Evolutionary conservation across 2,797 vertebrate species (phyloP).

Genomic region (Dallia pectoralis): DNA sequence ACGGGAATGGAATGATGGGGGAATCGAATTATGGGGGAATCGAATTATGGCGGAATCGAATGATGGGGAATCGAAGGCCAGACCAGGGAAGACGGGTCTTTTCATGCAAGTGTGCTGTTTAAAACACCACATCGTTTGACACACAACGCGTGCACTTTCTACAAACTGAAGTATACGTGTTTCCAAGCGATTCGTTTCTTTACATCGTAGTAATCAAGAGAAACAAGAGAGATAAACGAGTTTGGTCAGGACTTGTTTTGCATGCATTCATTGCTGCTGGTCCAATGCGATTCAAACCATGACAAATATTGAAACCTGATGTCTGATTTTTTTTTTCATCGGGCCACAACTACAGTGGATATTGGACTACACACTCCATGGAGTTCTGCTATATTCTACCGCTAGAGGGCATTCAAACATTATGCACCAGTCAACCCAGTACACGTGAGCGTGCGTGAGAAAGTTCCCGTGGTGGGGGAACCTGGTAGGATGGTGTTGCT

Average conservation of each 20-base stretch:
- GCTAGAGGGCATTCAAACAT: conserved; percentile 61
- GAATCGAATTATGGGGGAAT: no score
- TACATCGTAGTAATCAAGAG: not conserved
- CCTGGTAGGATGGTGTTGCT: not conserved
- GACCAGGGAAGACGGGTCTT: not conserved
- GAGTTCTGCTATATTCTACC: conserved; percentile 19
- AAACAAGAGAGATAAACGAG: no score
- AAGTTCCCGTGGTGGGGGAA: not conserved
- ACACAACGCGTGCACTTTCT: not conserved
- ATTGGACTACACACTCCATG: not conserved
- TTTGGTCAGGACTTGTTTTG: no score
- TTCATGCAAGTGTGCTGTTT: not conserved
- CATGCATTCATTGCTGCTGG: no score
- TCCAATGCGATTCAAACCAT: not conserved
- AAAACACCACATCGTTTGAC: not conserved
- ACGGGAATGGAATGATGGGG: no score
- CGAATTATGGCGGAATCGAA: no score
- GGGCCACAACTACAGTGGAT: not conserved
- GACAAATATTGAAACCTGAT: not conserved
- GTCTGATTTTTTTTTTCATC: not conserved
- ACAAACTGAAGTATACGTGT: no score
- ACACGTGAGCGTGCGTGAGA: not conserved
- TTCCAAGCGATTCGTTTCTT: not conserved
- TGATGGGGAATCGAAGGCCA: no score
- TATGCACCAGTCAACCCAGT: conserved; percentile 16